Percentiles rank a stretch among this genome's conserved stretches.
These are phyloP conservation scores for Sisor rabdophorus DNA, from an alignment of 2,113 vertebrate species.

Conservation along the genomic window DNA sequence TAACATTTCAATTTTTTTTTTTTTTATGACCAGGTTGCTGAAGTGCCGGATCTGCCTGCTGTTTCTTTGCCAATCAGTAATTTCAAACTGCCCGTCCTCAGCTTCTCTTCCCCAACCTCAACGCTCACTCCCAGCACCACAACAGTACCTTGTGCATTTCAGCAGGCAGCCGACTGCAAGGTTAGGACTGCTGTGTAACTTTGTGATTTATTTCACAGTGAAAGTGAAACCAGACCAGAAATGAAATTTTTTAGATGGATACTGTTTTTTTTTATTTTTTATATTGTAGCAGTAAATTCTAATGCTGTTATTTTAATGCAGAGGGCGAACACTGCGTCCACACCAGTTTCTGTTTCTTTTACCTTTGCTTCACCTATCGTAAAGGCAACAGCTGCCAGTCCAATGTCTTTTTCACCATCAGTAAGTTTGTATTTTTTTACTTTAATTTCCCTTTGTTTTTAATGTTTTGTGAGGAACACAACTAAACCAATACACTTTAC, in stretches of 20 bases:
- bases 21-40: slow-evolving; percentile 64
- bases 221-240: background rate
- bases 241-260: background rate
- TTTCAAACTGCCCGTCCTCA: slow-evolving; percentile 81
- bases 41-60: slow-evolving; percentile 76
- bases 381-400: slow-evolving; percentile 86
- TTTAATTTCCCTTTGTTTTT: background rate
- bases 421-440: slow-evolving; percentile 70
- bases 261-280: background rate
- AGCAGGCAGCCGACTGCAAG: slow-evolving; percentile 54
- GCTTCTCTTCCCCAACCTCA: slow-evolving; percentile 70
- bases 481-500: background rate
- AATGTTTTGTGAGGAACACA: background rate
- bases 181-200: slow-evolving; percentile 45
- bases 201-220: background rate
- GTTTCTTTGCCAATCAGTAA: slow-evolving; percentile 82
- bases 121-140: slow-evolving; percentile 54
- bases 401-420: slow-evolving; percentile 77
- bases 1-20: background rate
- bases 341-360: slow-evolving; percentile 74
- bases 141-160: slow-evolving; percentile 45
- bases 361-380: slow-evolving; percentile 95
- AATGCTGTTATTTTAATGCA: slow-evolving; percentile 34
- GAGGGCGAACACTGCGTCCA: slow-evolving; percentile 54
- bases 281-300: background rate